Conservation (phyloP, 1,140 invertebrate species). For the Macrotrachela quadricornifera region DNA sequence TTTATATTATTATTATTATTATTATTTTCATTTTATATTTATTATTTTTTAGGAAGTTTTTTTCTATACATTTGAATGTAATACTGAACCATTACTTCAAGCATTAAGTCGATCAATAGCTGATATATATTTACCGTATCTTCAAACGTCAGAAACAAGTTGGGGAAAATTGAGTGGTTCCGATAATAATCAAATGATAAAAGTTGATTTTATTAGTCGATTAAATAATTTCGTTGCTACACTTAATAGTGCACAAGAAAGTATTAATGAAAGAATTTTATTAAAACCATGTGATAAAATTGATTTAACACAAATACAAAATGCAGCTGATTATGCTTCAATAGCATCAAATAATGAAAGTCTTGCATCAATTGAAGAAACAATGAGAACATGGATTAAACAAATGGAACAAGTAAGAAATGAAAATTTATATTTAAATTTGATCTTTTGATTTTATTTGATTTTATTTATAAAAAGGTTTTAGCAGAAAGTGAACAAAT, state of each 20-base stretch:
- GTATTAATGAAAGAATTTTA: slow-evolving; percentile 24
- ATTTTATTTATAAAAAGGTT: slow-evolving; percentile 10
- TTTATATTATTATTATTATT: no score
- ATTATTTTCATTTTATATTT: no score
- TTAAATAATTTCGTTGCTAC: slow-evolving; percentile 28
- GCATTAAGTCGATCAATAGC: slow-evolving; percentile 42
- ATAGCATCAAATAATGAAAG: slow-evolving; percentile 26
- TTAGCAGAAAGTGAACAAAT: slow-evolving; percentile 42
- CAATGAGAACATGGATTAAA: slow-evolving; percentile 28
- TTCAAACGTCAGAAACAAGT: slow-evolving; percentile 21
- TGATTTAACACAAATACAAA: slow-evolving; percentile 20
- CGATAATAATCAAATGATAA: slow-evolving; percentile 24
- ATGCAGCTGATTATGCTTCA: slow-evolving; percentile 21
- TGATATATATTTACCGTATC: slow-evolving; percentile 19
- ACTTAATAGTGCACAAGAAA: slow-evolving; percentile 29
- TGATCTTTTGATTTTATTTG: no score
- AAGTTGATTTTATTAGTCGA: slow-evolving; percentile 23
- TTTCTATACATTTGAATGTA: slow-evolving; percentile 2
- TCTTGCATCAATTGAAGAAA: slow-evolving; percentile 25
- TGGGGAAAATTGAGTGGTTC: slow-evolving; percentile 33
- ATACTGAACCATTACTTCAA: slow-evolving; percentile 47
- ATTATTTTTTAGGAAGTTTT: slow-evolving; percentile 15
- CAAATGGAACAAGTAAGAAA: slow-evolving; percentile 25
- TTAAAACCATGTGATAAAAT: slow-evolving; percentile 25
- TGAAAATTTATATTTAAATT: no score